Percentiles rank a stretch among this genome's conserved stretches.
phyloP scores from a whole-genome alignment of 2,113 vertebrate species.

The Stigmatopora nigra region DNA sequence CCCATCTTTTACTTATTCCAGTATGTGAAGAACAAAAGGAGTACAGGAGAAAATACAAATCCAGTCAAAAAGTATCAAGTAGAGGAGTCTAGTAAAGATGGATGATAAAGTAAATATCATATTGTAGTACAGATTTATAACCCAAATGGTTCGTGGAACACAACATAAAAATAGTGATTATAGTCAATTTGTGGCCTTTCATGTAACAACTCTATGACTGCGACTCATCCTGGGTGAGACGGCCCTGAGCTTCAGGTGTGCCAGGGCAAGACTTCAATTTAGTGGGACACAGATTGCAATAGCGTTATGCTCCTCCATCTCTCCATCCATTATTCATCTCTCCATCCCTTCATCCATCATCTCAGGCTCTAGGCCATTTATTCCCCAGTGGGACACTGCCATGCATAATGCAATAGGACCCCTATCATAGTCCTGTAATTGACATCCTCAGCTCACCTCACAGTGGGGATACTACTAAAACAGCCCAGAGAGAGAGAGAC shows the following conservation, averaged over 20 bases:
- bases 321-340: slow-evolving; percentile 64
- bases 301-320: slow-evolving; percentile 57
- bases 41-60: slow-evolving; percentile 4
- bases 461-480: slow-evolving; percentile 53
- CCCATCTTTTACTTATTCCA: background rate
- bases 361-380: slow-evolving; percentile 62
- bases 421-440: slow-evolving; percentile 67
- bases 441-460: slow-evolving; percentile 57
- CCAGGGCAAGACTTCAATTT: slow-evolving; percentile 62
- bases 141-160: slow-evolving; percentile 16
- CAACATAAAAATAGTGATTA: slow-evolving; percentile 41
- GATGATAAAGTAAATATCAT: slow-evolving; percentile 23
- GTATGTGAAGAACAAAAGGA: no score
- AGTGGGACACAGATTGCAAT: slow-evolving; percentile 57
- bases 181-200: slow-evolving; percentile 34
- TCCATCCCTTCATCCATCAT: slow-evolving; percentile 55
- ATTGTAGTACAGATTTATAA: slow-evolving; percentile 16
- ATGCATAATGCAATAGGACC: slow-evolving; percentile 65
- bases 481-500: slow-evolving; percentile 40
- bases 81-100: slow-evolving; percentile 11
- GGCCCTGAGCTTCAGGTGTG: slow-evolving; percentile 51
- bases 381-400: slow-evolving; percentile 56
- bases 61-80: slow-evolving; percentile 5
- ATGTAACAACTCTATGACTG: slow-evolving; percentile 22
- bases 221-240: slow-evolving; percentile 34